Conservation (phyloP, 2,888 invertebrate genomes). For the Agrochola macilenta region DNA sequence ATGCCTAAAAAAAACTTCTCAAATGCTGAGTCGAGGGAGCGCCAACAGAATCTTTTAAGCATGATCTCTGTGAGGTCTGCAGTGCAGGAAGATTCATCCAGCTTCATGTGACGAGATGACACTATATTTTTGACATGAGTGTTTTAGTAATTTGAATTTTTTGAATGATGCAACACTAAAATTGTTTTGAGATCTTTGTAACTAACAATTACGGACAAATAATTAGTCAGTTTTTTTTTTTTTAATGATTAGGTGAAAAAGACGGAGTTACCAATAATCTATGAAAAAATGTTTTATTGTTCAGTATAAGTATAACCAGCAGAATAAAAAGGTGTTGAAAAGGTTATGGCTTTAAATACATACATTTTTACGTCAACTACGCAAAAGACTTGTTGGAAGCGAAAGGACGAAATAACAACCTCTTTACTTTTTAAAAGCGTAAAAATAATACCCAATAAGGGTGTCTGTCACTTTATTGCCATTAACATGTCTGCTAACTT, state of each 20-base stretch:
- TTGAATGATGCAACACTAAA: not conserved
- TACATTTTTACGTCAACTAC: not conserved
- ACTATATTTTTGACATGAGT: not conserved
- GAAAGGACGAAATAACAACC: not conserved
- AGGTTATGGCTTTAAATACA: not conserved
- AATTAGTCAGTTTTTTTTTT: not conserved
- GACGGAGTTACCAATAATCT: not conserved
- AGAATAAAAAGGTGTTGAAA: not conserved
- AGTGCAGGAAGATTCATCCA: not conserved
- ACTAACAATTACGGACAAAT: not conserved
- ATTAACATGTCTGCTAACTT: slow-evolving; percentile 48
- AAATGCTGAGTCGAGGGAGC: not conserved
- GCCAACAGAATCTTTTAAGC: not conserved
- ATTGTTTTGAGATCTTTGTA: not conserved
- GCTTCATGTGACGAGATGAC: not conserved
- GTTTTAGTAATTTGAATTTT: not conserved
- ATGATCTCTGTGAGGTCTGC: not conserved
- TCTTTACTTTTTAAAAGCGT: not conserved
- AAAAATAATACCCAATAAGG: slow-evolving; percentile 22
- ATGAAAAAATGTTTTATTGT: not conserved
- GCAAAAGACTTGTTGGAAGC: not conserved
- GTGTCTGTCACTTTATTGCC: slow-evolving; percentile 36
- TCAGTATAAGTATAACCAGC: too few species aligned
- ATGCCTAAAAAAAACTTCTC: not conserved
- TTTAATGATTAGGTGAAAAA: not conserved